Evolutionary conservation across 2,797 vertebrate species (phyloP), one percentile per base, ranked within the genome.

Genomic region (Lutjanus campechanus): DNA sequence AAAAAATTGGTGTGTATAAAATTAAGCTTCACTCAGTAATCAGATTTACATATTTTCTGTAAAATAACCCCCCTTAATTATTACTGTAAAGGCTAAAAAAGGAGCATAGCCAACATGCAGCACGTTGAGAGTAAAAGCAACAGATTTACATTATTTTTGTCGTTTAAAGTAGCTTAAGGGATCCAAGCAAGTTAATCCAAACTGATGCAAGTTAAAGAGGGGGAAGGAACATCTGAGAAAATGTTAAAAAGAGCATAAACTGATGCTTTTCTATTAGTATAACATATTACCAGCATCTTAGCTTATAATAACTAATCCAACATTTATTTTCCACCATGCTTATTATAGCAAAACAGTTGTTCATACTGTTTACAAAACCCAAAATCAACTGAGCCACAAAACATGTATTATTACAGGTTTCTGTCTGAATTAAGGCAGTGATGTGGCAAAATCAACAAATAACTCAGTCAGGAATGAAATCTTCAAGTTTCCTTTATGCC

Each of bases 401-500:
- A 59, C 44, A 25, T 22, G 17, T 51, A 64, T 64, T 9, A 49
- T 70, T 49, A 73, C 50, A 8, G 58, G 49, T 64, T 44, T 56
- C 17, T 1, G 13, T 22, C 15, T 59, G 53, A 36, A 51, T 68
- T 3, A 58, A 66, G 41, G 49, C 53, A 70, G 43, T 25, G n/a
- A 66, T 44, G 82, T 73, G 56, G 13, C 62, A 63, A 70, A 69
- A 69, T 60, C 25, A 76, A 93, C 43, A 94, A 92, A 94, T 19
- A 79, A 93, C 90, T 96, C 94, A 96, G 90, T 94, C 92, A 66
- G 83, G 55, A 90, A 88, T 84, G 90, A 91, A 88, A 84, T 96
- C 96, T 96, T 96, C 96, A 94, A 94, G 95, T 95, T 92, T 95
- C 94, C 96, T 96, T 96, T 96, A 97, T 74, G 91, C 95, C 95